Evolutionary conservation across 2,113 vertebrate genomes (phyloP), one percentile per base, ranked within the genome.

Genomic region (Circaetus gallicus): DNA sequence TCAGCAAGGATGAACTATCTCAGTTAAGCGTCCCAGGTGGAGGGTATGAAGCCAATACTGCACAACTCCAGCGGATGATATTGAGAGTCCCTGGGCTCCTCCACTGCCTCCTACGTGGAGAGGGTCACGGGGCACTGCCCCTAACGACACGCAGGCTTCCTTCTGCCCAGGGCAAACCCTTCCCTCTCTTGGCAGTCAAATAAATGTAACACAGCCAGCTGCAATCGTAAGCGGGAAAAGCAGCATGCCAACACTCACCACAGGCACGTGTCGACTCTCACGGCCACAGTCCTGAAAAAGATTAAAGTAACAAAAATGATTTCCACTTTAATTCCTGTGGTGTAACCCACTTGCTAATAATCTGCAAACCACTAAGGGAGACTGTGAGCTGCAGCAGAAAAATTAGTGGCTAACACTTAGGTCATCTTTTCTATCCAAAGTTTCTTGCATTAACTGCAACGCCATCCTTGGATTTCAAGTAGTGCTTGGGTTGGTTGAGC

Each of bases 251-350:
- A 16, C 89, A 98, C 99, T 99, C 97, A 99, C 99, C 98, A 99
- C 93, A 19, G 99, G 99, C 71, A 95, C 97, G 4, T 95, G 98
- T 72, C 97, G 91, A 83, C 98, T 97, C 88, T 98, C 98, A 76
- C 97, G 98, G 91, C 99, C 99, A 88, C 98, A 97, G 80, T 98
- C 98, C 99, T 99, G 96, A 65, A 97, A 95, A 52, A 98, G 40
- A 96, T 47, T 49, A 90, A 96, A 96, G 13, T 8, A 53, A 79
- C 28, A 38, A 26, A 84, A 86, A 53, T 59, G 2, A 80, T 38
- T 94, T 45, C 17, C 56, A 24, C 58, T 79, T 56, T 4, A 31
- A 74, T 36, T 47, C 55, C 69, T 59, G n/a, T 8, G 79, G 58
- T 25, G n/a, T 17, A 77, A 85, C 45, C 21, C 55, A 15, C 25